Percentiles rank a stretch among this genome's conserved stretches.
Conservation (phyloP, 30 jellyfish, hydroid and myxozoan genomes). For the Haliclystus octoradiatus region DNA sequence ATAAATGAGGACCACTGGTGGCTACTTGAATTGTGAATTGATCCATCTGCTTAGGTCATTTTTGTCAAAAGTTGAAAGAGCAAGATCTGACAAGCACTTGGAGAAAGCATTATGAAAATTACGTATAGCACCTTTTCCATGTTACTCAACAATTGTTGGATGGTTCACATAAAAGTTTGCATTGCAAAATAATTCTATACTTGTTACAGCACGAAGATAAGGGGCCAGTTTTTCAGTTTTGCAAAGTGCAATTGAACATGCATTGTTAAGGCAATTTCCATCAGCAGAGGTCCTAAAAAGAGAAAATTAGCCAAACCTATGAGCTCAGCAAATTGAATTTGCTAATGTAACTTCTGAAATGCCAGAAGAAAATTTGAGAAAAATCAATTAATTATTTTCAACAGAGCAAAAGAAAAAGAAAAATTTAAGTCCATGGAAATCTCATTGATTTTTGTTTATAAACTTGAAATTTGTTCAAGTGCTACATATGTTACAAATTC, state of each 20-base stretch:
- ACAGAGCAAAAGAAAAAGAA: no score
- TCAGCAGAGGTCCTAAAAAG: constrained; percentile 6
- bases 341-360: no score
- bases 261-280: no score
- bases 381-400: no score
- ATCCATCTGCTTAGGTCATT: background rate
- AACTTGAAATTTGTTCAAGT: no score
- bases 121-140: background rate
- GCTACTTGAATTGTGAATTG: background rate
- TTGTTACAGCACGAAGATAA: no score
- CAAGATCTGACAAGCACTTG: background rate
- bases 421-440: no score
- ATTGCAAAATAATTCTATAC: background rate
- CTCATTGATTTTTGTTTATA: no score
- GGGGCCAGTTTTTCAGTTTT: constrained; percentile 5
- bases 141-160: background rate
- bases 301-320: no score
- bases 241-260: background rate
- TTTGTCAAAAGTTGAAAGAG: background rate
- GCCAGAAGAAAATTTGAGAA: no score
- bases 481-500: no score
- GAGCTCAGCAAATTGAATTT: no score
- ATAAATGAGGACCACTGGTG: constrained; percentile 13
- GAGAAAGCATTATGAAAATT: background rate
- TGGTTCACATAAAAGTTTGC: constrained; percentile 18